Evolutionary conservation across 2,113 vertebrate genomes (phyloP).

Genomic region (Ramphastos sulfuratus): DNA sequence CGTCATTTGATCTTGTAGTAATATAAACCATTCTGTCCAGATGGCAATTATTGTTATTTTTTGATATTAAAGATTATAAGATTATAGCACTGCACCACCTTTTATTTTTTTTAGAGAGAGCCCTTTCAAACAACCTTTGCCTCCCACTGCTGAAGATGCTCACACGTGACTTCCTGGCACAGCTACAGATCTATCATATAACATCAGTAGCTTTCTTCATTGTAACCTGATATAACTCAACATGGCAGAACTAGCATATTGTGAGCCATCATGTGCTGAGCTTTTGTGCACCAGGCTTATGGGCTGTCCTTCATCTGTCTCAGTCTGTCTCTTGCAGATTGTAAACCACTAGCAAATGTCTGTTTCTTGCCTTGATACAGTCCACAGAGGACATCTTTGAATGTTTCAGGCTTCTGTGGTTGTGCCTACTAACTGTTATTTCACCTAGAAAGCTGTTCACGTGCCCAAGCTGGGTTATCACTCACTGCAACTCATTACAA

Average conservation of each 20-base stretch:
- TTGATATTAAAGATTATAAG: neutral
- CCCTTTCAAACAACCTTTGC: slow-evolving; percentile 4
- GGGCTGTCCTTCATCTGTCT: slow-evolving; percentile 5
- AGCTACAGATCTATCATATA: neutral
- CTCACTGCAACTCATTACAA: neutral
- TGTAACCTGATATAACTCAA: slow-evolving; percentile 12
- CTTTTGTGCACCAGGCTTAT: neutral
- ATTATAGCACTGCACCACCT: neutral
- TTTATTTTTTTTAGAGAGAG: neutral
- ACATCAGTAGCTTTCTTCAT: neutral
- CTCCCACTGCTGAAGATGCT: neutral
- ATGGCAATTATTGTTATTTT: neutral
- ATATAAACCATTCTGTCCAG: neutral
- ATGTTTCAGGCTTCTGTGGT: neutral
- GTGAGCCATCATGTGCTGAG: slow-evolving; percentile 1
- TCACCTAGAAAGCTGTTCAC: neutral
- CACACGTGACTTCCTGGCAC: neutral
- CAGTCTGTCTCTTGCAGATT: slow-evolving; percentile 22
- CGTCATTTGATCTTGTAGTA: neutral
- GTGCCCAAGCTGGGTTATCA: neutral
- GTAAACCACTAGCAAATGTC: neutral
- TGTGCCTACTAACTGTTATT: neutral
- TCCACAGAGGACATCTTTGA: no score
- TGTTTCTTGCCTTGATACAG: no score
- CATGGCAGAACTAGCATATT: slow-evolving; percentile 44